Evolutionary conservation across 2,797 vertebrate species (phyloP), one percentile per base, ranked within the genome.

Genomic region (Siniperca undulata): DNA sequence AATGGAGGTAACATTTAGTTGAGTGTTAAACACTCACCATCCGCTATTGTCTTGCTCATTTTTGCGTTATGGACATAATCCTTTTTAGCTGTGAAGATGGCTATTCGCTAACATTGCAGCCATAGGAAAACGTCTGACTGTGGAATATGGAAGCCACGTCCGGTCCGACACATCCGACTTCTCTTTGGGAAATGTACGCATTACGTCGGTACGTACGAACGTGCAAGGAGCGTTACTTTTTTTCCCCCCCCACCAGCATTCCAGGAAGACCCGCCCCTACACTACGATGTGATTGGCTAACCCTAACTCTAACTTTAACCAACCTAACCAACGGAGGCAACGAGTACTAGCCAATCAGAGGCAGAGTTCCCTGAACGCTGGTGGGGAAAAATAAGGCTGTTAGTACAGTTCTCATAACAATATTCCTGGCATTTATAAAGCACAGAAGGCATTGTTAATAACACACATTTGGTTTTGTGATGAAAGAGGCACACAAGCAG

Each of bases 171-270:
- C 11, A n/a, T 11, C 36, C 42, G 8, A n/a, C 9, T 44, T 50
- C 38, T 69, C 30, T 42, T 1, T 42, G 19, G 30, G 27, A 36
- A 16, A 3, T 3, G 1, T 16, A 11, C 80, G 61, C 42, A 13
- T 38, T n/a, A 61, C 82, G 77, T 85, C 74, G 5, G 75, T 52
- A 77, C 73, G 70, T 56, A 46, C 24, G 30, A 24, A 56, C 55
- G 36, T 55, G 22, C 19, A 12, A 14, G 5, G 6, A 4, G 34
- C 34, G 34, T 36, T 36, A 36, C 10, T 42, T 42, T 11, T 11
- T 42, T 10, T 10, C 36, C 38, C 40, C 40, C 10, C n/a, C n/a
- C n/a, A 42, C 40, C 40, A 42, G 40, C 40, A 10, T 11, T 12
- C 34, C 40, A 11, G 40, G 10, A 40, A 40, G 40, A 40, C 40